Evolutionary conservation across 2,888 invertebrate genomes (phyloP), one percentile per base, ranked within the genome.

Genomic region (Cephonodes hylas): DNA sequence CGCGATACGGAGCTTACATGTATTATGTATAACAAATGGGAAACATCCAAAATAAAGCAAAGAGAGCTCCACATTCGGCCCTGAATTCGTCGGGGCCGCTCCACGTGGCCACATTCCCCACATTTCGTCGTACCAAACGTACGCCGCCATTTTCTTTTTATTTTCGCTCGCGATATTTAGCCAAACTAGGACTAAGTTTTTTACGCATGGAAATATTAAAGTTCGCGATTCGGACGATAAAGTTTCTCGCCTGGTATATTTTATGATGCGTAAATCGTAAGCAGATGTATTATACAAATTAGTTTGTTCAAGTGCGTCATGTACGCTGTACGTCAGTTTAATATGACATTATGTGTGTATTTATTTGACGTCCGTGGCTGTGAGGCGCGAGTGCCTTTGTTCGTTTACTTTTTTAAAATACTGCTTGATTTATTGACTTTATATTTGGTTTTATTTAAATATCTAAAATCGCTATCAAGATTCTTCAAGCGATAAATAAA

Each of bases 21-120:
- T 88, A 89, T 91, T 87, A 91, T 91, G 91, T 92, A 92, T 92
- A 89, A 92, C 91, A 91, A 91, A 92, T 92, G 91, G 88, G 87
- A 89, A 85, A 89, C 88, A 91, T 89, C 85, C 87, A 86, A 90
- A 91, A 91, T 91, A 91, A 91, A 90, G 83, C 84, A 83, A 74
- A 71, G 66, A 71, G 76, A 80, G 79, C 84, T 83, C 79, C 77
- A 78, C 81, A 81, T 80, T 81, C 79, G 84, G 78, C 84, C 86
- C 79, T 83, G 88, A 83, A 82, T 84, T 82, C 80, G 83, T 75
- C 71, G 77, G 77, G 76, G 75, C 74, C 64, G 63, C 65, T 72
- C 80, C 78, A 87, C 87, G 88, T 89, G 88, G 86, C 80, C 82
- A 80, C 84, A 89, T 91, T 89, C 89, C 72, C 83, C 75, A 76